Base-by-base conservation (phyloP, 2,113 vertebrate genomes). In the Oncorhynchus mykiss region DNA sequence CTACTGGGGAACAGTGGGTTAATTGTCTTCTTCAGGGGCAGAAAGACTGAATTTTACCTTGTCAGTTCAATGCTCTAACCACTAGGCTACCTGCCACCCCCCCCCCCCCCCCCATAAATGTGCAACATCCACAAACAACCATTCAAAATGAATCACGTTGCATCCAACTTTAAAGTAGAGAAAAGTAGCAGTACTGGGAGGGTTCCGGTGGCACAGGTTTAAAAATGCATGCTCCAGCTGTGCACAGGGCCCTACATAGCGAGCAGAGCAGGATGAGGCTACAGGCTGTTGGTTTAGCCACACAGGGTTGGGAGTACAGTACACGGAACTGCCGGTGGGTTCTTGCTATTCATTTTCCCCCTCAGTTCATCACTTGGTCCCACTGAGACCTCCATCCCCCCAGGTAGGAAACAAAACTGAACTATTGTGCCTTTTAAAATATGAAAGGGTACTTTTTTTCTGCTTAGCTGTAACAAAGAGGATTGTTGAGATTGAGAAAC, bases 241-340 rank as follows among this genome's bases (percentile, higher is more conserved):
- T 27, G 31, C 39, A 8, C 70, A 25, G 25, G 27, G 31, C 69
- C 71, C 72, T 39, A 79, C 75, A 78, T 71, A 49, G 59, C 68
- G 71, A 51, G 71, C 24, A 25, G 77, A 84, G 77, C 69, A 79
- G 77, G 72, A 87, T 74, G 51, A 59, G n/a, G 77, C 75, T 78
- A 77, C 70, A 68, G 77, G 80, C 60, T 79, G 73, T 67, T 85
- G 71, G 77, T 84, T 88, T 76, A 84, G 80, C 84, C 78, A 72
- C 31, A 16, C 72, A 51, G 74, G 20, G 71, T n/a, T 77, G 81
- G 79, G 22, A 77, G 82, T 66, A 79, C 45, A 76, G 51, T 78
- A 66, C 9, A 75, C 68, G 80, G 88, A 88, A 82, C 71, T 57
- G 83, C 90, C 82, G 76, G 48, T 3, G 67, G 85, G 82, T 31